Evolutionary conservation across 2,797 vertebrate genomes (phyloP).

Genomic region (Gymnoscopelus braueri): DNA sequence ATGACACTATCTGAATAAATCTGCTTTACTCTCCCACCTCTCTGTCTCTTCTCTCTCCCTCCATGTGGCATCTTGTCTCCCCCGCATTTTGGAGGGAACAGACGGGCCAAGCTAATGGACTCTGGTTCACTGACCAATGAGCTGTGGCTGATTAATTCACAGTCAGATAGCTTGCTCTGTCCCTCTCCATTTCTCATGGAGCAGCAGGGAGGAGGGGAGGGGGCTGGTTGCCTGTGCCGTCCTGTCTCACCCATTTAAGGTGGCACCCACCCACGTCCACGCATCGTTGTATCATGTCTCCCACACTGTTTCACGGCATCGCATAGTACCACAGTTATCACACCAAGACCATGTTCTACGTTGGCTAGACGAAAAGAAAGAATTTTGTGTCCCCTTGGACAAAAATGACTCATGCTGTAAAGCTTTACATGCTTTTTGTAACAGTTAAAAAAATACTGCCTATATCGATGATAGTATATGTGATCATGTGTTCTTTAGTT

Average conservation of each 20-base stretch:
- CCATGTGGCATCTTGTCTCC: slow-evolving; percentile 24
- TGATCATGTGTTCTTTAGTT: too few species aligned
- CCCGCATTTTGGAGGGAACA: slow-evolving; percentile 7
- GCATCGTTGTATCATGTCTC: slow-evolving; percentile 33
- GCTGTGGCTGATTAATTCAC: slow-evolving; percentile 67
- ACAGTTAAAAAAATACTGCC: too few species aligned
- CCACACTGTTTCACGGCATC: slow-evolving; percentile 24
- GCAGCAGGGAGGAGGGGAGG: slow-evolving; percentile 58
- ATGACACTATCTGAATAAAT: slow-evolving; percentile 45
- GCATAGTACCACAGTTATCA: slow-evolving; percentile 28
- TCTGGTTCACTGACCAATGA: slow-evolving; percentile 61
- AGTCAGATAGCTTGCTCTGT: slow-evolving; percentile 55
- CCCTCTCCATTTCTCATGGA: slow-evolving; percentile 57
- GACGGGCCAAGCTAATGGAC: slow-evolving; percentile 46
- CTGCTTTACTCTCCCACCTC: slow-evolving; percentile 25
- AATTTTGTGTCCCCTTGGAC: too few species aligned
- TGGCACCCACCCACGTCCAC: slow-evolving; percentile 38
- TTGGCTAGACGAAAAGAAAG: too few species aligned
- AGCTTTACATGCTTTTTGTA: too few species aligned
- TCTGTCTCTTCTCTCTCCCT: slow-evolving; percentile 10
- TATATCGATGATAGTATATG: too few species aligned
- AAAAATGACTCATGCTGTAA: too few species aligned
- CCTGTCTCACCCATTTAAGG: slow-evolving; percentile 68
- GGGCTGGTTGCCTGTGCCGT: slow-evolving; percentile 40
- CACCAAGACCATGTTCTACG: slow-evolving; percentile 18